Conservation (phyloP, 2,797 vertebrate genomes). For the Esox lucius region DNA sequence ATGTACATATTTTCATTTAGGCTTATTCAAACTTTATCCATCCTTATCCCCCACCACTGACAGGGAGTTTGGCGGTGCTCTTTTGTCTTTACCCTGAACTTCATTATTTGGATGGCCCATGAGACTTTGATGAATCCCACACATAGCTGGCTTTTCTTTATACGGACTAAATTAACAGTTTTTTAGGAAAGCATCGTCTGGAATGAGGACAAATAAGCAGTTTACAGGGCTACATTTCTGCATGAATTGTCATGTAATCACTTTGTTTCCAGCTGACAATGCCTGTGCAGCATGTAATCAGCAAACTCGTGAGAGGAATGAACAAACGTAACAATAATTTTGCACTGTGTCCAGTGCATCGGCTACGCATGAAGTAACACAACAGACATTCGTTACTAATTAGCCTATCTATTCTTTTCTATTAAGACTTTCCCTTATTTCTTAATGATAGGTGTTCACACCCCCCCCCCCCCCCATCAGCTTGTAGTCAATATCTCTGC, state of each 20-base stretch:
- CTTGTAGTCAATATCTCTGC: conserved; percentile 39
- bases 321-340: conserved; percentile 12
- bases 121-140: not conserved
- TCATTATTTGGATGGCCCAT: not conserved
- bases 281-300: conserved; percentile 18
- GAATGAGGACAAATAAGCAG: not conserved
- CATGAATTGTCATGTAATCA: not conserved
- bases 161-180: not conserved
- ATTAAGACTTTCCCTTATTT: conserved; percentile 42
- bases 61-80: not conserved
- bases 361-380: not conserved
- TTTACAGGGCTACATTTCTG: conserved; percentile 20
- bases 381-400: conserved; percentile 36
- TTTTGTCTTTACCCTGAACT: not conserved
- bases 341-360: conserved; percentile 5
- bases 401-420: conserved; percentile 40
- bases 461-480: conserved; percentile 35
- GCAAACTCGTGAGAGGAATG: conserved; percentile 16
- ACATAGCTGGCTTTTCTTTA: not conserved
- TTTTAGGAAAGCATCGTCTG: not conserved
- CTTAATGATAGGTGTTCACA: conserved; percentile 59
- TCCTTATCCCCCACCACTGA: not conserved
- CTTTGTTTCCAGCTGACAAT: conserved; percentile 5
- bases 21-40: not conserved
- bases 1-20: not conserved